Conservation (phyloP, 2,888 invertebrate species). For the Pseudeuparius sepicola region DNA sequence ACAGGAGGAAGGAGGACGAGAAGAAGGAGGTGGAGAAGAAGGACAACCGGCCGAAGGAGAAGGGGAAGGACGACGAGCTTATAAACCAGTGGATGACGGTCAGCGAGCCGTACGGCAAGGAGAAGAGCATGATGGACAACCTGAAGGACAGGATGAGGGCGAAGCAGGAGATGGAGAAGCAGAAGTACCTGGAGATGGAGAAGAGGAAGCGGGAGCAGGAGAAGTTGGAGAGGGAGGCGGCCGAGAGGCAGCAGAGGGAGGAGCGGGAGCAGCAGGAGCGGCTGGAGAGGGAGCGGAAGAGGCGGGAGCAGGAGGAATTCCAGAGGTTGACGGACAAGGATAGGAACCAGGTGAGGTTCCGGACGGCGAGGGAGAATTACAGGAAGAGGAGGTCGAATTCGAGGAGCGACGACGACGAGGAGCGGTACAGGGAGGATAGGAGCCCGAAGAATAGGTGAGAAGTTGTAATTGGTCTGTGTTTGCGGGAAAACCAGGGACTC, state of each 20-base stretch:
- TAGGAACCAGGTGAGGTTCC: conserved; percentile 32
- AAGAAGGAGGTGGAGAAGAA: conserved; percentile 21
- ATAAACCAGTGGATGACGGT: conserved; percentile 46
- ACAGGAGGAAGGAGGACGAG: conserved; percentile 36
- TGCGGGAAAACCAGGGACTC: no score
- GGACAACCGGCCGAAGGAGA: conserved; percentile 25
- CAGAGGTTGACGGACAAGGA: conserved; percentile 34
- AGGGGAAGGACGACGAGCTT: conserved; percentile 32
- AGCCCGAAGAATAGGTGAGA: no score
- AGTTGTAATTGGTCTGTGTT: no score
- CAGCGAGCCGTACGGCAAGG: conserved; percentile 37
- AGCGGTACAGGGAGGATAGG: conserved; percentile 11
- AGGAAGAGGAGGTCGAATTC: conserved; percentile 20
- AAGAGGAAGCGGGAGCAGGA: conserved; percentile 35
- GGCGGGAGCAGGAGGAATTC: conserved; percentile 34
- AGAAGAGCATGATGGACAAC: conserved; percentile 41
- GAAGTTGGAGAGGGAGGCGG: conserved; percentile 33
- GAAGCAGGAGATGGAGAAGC: conserved; percentile 42
- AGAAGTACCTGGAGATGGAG: conserved; percentile 34
- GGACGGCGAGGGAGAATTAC: conserved; percentile 27
- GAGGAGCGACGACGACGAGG: conserved; percentile 21
- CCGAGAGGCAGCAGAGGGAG: conserved; percentile 36
- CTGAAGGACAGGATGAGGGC: conserved; percentile 43
- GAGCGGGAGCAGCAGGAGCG: conserved; percentile 32
- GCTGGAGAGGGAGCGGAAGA: conserved; percentile 29